Base-by-base conservation (phyloP, 1,140 invertebrate species). In the Drosophila persimilis region DNA sequence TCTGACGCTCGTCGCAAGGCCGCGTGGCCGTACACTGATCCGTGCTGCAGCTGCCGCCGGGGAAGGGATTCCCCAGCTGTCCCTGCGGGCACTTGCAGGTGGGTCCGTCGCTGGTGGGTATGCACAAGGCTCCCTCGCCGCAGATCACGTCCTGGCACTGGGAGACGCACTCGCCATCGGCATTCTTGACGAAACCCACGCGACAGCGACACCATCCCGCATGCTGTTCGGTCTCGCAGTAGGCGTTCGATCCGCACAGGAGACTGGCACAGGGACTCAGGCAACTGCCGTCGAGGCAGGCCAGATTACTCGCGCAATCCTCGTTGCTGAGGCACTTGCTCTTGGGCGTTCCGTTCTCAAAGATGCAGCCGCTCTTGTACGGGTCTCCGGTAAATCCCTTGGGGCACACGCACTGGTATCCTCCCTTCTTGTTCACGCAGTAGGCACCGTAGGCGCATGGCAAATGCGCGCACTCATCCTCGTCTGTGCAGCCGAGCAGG, bases 31-130 rank as follows among this genome's bases (percentile, higher is more conserved):
- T 96, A 90, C 97, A 98, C 41, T 96, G 92, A 91, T 97, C 96
- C 39, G 95, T 94, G 35, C 92, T 92, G 91, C 97, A 98, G 41
- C 93, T 92, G 31, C 97, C 97, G 29, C 97, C 97, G 6, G 97
- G 96, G 93, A 98, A 98, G 17, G 97, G 96, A 92, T 98, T 98
- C 2, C 97, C 97, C 44, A 95, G 94, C 85, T 95, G 96, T 39
- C 97, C 96, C 90, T 96, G 95, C 4, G 95, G 93, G 84, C 97
- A 98, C 88, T 96, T 96, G 88, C 97, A 98, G 2, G 96, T 97
- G 13, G 96, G 96, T 22, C 97, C 97, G 39, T 94, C 93, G 57
- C 95, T 94, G 24, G 96, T 96, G n/a, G 96, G 95, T 56, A 97
- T 96, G 90, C 97, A 98, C 54, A 96, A 95, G 2, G 97, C 97